Conservation (phyloP, 35 echinoderm and acorn worm species). For the Holothuria glaberrima region DNA sequence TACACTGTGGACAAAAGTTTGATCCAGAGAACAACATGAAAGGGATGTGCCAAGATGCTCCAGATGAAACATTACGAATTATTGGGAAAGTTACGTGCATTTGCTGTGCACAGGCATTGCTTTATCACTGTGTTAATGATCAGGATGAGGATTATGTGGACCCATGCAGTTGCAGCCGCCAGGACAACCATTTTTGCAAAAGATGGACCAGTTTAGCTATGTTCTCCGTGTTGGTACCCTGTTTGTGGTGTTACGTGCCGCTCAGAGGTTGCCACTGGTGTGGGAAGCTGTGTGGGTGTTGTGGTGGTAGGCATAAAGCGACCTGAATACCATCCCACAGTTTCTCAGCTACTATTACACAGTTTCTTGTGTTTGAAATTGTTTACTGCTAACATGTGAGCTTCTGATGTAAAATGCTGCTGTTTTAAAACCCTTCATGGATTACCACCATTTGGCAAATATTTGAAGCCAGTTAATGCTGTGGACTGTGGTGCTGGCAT, state of each 20-base stretch:
- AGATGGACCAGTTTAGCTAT: constrained; percentile 82
- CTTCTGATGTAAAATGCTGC: too few relatives aligned
- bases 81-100: constrained; percentile 84
- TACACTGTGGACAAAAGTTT: constrained; percentile 90
- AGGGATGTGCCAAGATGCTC: constrained; percentile 83
- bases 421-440: too few relatives aligned
- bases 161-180: constrained; percentile 68
- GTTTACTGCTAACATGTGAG: too few relatives aligned
- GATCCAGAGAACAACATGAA: constrained; percentile 75
- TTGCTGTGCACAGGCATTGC: constrained; percentile 75
- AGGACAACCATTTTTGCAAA: constrained; percentile 73
- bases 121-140: constrained; percentile 92
- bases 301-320: constrained; percentile 90
- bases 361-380: too few relatives aligned
- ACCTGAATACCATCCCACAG: constrained; percentile 49
- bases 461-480: too few relatives aligned
- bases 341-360: too few relatives aligned
- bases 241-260: constrained; percentile 95
- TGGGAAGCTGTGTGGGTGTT: constrained; percentile 91
- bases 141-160: constrained; percentile 80
- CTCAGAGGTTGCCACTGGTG: constrained; percentile 89
- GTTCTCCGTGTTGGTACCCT: constrained; percentile 86
- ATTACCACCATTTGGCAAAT: too few relatives aligned
- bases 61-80: constrained; percentile 68
- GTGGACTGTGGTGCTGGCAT: too few relatives aligned